A percentile compares a stretch with the other conserved stretches of the same genome.
Evolutionary conservation across 2,113 vertebrate genomes (phyloP).

Genomic region (Camelus dromedarius): DNA sequence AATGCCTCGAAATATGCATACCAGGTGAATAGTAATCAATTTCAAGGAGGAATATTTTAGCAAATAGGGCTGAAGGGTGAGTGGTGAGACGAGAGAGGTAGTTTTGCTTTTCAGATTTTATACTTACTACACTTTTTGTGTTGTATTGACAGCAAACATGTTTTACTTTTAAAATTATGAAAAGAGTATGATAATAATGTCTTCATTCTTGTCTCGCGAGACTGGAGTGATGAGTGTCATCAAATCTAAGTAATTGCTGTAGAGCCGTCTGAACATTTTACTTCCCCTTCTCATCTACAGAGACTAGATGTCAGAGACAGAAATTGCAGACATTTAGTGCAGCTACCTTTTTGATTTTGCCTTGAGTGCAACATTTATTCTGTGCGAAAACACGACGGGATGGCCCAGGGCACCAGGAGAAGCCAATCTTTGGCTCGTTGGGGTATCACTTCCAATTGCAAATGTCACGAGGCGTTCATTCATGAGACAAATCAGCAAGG

Average conservation of each 20-base stretch:
- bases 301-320: neutral
- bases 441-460: neutral
- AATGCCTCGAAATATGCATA: neutral
- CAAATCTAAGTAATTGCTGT: neutral
- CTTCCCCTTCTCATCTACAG: neutral
- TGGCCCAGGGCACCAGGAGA: neutral
- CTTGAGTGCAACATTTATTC: constrained; percentile 30
- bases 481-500: constrained; percentile 47
- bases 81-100: neutral
- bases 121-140: neutral
- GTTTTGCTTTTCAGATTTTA: neutral
- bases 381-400: constrained; percentile 30
- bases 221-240: neutral
- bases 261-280: neutral
- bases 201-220: neutral
- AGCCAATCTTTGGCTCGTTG: constrained; percentile 49
- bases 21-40: neutral
- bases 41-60: neutral
- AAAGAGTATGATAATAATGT: neutral
- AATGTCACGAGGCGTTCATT: constrained; percentile 7
- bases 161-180: neutral
- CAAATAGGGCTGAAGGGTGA: neutral
- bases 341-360: constrained; percentile 42
- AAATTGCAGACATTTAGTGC: neutral
- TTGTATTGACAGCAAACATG: neutral